A percentile compares a stretch with the other conserved stretches of the same genome.
Evolutionary conservation across 2,797 vertebrate genomes (phyloP).

Genomic region (Macrochelys suwanniensis): DNA sequence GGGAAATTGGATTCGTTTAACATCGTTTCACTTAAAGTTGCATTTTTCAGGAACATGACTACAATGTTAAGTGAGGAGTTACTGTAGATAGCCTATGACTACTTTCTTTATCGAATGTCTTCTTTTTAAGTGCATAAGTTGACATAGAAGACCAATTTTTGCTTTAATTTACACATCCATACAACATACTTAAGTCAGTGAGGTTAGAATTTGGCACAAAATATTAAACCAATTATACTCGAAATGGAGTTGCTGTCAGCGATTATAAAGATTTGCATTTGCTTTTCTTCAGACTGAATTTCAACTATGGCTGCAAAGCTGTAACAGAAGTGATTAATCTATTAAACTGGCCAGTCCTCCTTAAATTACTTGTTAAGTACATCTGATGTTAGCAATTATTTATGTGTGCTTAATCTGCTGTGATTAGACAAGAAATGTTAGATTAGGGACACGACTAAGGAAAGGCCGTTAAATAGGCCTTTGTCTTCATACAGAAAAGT

Average conservation of each 20-base stretch:
- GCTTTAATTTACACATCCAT: accelerated
- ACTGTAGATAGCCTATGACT: not conserved
- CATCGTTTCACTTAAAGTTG: too few species aligned
- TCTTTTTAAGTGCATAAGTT: not conserved
- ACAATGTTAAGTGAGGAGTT: too few species aligned
- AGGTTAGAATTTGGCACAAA: not conserved
- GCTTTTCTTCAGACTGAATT: not conserved
- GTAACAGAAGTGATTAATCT: not conserved
- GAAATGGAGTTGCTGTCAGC: not conserved
- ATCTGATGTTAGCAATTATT: slow-evolving; percentile 57
- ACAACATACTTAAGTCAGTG: not conserved
- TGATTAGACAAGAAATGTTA: slow-evolving; percentile 63
- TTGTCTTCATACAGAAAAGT: slow-evolving; percentile 70
- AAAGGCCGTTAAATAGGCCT: slow-evolving; percentile 61
- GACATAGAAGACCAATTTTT: not conserved
- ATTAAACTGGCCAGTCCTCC: slow-evolving; percentile 39
- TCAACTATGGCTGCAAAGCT: not conserved
- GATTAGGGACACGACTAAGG: slow-evolving; percentile 38
- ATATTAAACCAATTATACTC: slow-evolving; percentile 17
- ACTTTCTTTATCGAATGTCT: not conserved
- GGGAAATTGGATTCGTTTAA: too few species aligned
- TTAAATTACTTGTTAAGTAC: slow-evolving; percentile 54
- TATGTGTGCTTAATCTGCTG: slow-evolving; percentile 55
- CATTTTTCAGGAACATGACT: too few species aligned
- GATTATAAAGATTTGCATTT: not conserved